Evolutionary conservation across 2,797 vertebrate genomes (phyloP).

Genomic region (Pempheris klunzingeri): DNA sequence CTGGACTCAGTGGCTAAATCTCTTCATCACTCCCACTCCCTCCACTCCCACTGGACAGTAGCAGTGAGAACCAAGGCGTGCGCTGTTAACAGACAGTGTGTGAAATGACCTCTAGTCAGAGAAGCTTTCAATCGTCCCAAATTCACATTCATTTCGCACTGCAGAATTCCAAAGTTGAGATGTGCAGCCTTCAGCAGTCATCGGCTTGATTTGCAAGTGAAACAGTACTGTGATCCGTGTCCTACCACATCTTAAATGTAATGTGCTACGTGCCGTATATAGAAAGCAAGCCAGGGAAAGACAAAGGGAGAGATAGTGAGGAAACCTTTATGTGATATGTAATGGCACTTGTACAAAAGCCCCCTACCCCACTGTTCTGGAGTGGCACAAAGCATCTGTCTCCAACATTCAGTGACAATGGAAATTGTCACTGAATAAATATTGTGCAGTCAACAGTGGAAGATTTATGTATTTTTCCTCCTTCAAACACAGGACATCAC

Average conservation of each 20-base stretch:
- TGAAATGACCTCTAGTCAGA: constrained; percentile 25
- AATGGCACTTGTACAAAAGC: constrained; percentile 78
- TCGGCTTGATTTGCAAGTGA: constrained; percentile 27
- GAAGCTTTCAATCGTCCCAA: constrained; percentile 16
- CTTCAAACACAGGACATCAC: background rate
- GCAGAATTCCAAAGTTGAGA: background rate
- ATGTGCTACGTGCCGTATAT: constrained; percentile 10
- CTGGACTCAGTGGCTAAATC: constrained; percentile 4
- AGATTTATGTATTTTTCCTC: constrained; percentile 9
- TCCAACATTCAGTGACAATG: constrained; percentile 47
- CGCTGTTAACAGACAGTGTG: background rate
- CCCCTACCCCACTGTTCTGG: constrained; percentile 59
- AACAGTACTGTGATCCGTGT: background rate
- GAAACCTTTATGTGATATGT: constrained; percentile 56
- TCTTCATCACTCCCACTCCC: constrained; percentile 21
- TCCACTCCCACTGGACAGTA: background rate
- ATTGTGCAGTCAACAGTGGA: constrained; percentile 61
- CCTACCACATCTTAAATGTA: constrained; percentile 24
- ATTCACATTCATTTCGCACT: constrained; percentile 14
- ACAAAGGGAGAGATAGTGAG: constrained; percentile 20
- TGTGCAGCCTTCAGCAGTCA: constrained; percentile 10
- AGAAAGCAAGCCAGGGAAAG: constrained; percentile 20
- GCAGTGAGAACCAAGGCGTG: background rate
- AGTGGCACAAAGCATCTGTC: constrained; percentile 79
- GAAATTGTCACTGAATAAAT: constrained; percentile 61